Base-by-base conservation (phyloP, 2,113 vertebrate genomes). In the Balaeniceps rex region DNA sequence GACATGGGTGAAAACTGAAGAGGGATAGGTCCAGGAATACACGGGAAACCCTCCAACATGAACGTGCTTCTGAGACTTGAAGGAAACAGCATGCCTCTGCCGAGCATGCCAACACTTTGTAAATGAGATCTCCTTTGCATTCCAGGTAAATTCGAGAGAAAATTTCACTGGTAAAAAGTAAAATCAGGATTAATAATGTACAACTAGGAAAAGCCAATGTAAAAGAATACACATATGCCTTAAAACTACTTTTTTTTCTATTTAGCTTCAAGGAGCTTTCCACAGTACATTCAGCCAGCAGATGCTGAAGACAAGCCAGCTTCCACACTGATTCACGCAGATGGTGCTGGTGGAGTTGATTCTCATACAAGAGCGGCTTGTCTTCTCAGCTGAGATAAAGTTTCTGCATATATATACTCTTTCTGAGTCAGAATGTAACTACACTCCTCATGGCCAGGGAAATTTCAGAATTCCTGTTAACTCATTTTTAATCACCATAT, bases 231-330 rank as follows among this genome's bases (percentile, higher is more conserved):
- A 49, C 46, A 86, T 80, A 88, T 61, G 66, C 58, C 75, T 87
- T 91, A 65, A 22, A 91, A 82, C 44, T 72, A 12, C 18, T 58
- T 77, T 64, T 90, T 88, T 82, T 87, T 3, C 58, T 85, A 26
- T 65, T 80, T 79, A 85, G 70, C 70, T 93, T 89, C 86, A 70
- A 94, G 84, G 58, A 95, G 81, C 84, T 76, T 89, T 76, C 77
- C 66, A 34, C 46, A 87, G 83, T 19, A 76, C 68, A n/a, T 46
- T 72, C 83, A 90, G 85, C 71, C 88, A 94, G 94, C 93, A 94
- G 93, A 87, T 83, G 90, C 93, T 83, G 58, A 88, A 72, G 83
- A 58, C 82, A 83, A 33, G 8, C 58, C 82, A 96, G 82, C 87
- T 17, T 88, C 82, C 79, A 86, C 93, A 77, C 28, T 12, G 38